These are phyloP conservation scores for Discoglossus pictus DNA, from an alignment of 2,797 vertebrate species.

Conservation along the genomic window DNA sequence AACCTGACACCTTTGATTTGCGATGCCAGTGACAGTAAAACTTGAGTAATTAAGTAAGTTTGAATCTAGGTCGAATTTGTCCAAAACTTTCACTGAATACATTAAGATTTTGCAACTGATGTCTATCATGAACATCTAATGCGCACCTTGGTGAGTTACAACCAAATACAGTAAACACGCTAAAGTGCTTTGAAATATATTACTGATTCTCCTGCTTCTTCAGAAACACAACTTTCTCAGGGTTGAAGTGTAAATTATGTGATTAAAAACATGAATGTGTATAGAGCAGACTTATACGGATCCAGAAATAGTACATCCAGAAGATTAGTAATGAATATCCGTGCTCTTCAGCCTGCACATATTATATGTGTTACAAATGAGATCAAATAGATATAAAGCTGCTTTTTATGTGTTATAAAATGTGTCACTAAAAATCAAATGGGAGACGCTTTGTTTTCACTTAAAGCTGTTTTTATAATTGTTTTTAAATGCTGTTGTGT, in stretches of 20 bases:
- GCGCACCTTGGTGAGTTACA: conserved; percentile 27
- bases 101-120: too few relatives aligned
- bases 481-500: too few relatives aligned
- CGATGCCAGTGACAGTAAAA: too few relatives aligned
- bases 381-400: conserved; percentile 40
- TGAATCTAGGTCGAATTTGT: too few relatives aligned
- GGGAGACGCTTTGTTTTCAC: too few relatives aligned
- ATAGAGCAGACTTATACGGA: conserved; percentile 21
- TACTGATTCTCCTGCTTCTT: conserved; percentile 34
- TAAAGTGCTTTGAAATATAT: conserved; percentile 39
- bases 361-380: conserved; percentile 27
- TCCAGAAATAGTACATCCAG: conserved; percentile 39
- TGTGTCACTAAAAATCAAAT: too few relatives aligned
- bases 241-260: conserved; percentile 44
- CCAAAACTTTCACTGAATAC: too few relatives aligned
- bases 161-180: conserved; percentile 30
- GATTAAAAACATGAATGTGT: conserved; percentile 46
- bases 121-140: too few relatives aligned
- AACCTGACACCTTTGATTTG: too few relatives aligned
- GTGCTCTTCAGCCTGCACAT: conserved; percentile 28
- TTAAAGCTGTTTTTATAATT: too few relatives aligned
- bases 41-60: too few relatives aligned
- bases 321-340: conserved; percentile 40
- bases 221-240: conserved; percentile 41
- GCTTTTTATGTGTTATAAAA: conserved; percentile 12